Conservation (phyloP, 2,888 invertebrate species). For the Caenorhabditis virilis region DNA sequence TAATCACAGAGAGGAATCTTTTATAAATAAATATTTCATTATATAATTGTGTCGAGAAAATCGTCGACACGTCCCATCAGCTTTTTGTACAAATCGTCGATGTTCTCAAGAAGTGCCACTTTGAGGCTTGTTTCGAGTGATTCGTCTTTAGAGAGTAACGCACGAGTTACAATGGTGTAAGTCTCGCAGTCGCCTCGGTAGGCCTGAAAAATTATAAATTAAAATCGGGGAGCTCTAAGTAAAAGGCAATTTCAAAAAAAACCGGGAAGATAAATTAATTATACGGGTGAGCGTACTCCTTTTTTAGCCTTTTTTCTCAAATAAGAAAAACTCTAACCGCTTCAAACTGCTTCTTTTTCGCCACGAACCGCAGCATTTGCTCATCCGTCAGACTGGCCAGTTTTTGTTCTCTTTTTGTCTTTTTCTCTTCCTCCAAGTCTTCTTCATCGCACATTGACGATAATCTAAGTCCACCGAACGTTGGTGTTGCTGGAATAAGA, state of each 20-base stretch:
- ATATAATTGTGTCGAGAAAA: neutral
- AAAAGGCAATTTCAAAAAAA: neutral
- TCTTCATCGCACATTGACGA: conserved; percentile 13
- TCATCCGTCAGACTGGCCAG: conserved; percentile 26
- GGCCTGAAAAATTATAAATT: conserved; percentile 24
- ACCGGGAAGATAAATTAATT: neutral
- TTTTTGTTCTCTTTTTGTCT: conserved; percentile 23
- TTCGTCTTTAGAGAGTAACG: conserved; percentile 46
- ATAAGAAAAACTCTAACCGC: conserved; percentile 30
- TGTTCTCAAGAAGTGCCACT: conserved; percentile 46
- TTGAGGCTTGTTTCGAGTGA: conserved; percentile 39
- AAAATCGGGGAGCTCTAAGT: neutral
- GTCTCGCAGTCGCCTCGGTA: conserved; percentile 55
- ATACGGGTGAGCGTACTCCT: neutral
- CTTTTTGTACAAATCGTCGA: conserved; percentile 45
- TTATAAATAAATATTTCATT: too few relatives aligned
- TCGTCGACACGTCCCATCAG: conserved; percentile 45
- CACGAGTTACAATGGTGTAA: conserved; percentile 48
- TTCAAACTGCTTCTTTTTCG: conserved; percentile 45
- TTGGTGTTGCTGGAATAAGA: too few relatives aligned
- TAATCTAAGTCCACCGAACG: conserved; percentile 19
- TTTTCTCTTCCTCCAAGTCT: conserved; percentile 13
- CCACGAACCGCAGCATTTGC: conserved; percentile 36
- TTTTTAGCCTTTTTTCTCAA: neutral
- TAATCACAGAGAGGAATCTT: too few relatives aligned